These are phyloP conservation scores for Tragopan temminckii DNA, from an alignment of 2,797 vertebrate species.

Conservation along the genomic window DNA sequence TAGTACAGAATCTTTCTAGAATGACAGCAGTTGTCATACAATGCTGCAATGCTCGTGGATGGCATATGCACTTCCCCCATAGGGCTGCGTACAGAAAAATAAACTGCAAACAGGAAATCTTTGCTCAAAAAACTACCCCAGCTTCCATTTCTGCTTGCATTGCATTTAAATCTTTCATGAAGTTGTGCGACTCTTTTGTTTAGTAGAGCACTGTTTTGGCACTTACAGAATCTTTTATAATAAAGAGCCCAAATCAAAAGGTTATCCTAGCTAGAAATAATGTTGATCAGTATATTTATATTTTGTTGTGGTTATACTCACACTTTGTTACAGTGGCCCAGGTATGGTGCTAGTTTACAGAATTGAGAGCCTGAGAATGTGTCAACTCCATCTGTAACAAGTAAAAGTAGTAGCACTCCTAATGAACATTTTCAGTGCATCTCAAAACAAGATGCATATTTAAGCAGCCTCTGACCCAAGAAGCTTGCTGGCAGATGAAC, in stretches of 20 bases:
- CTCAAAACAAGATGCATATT: not conserved
- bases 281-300: not conserved
- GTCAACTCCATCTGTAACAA: not conserved
- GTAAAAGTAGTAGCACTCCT: not conserved
- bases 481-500: not conserved
- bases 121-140: not conserved
- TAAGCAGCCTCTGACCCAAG: not conserved
- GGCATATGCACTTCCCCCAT: rapidly evolving
- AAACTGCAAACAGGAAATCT: not conserved
- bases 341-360: not conserved
- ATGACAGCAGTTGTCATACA: not conserved
- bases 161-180: not conserved
- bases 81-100: not conserved
- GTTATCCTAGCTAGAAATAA: not conserved
- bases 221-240: not conserved
- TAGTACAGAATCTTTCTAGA: not conserved
- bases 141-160: not conserved
- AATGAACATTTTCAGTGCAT: not conserved
- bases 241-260: not conserved
- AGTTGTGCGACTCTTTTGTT: not conserved
- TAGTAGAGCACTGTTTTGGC: not conserved
- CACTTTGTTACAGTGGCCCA: not conserved
- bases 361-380: not conserved
- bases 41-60: too few relatives aligned
- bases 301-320: not conserved